phyloP scores from a whole-genome alignment of 2,888 invertebrate species.

The Podotricha telesiphe region DNA sequence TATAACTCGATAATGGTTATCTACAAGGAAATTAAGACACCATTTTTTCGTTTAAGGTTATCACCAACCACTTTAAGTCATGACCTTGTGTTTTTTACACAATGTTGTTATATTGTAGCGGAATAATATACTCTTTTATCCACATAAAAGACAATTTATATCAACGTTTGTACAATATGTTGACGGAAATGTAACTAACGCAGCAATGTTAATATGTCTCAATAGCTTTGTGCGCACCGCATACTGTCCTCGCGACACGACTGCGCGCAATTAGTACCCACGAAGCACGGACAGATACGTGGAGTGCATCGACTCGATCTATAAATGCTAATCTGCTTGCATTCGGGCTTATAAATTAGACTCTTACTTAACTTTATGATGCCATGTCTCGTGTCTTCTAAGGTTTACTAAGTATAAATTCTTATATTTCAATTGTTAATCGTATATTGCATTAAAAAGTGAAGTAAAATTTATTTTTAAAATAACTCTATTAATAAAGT shows the following conservation, averaged over 20 bases:
- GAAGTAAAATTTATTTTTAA: no score
- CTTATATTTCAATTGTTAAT: no score
- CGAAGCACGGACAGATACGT: constrained; percentile 31
- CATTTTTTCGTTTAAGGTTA: constrained; percentile 33
- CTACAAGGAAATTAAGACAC: constrained; percentile 31
- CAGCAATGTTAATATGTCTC: constrained; percentile 36
- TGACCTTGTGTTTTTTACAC: constrained; percentile 33
- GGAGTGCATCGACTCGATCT: constrained; percentile 27
- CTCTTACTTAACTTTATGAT: constrained; percentile 22
- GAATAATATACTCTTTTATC: constrained; percentile 12
- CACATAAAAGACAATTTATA: constrained; percentile 24
- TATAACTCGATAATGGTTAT: neutral
- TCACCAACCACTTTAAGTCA: constrained; percentile 26
- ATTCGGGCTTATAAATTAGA: constrained; percentile 12
- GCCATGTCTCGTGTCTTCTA: neutral
- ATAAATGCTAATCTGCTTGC: constrained; percentile 17
- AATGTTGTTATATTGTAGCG: constrained; percentile 14
- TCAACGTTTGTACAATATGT: constrained; percentile 32
- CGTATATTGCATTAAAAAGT: no score
- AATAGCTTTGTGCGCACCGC: constrained; percentile 36
- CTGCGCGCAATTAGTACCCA: constrained; percentile 31
- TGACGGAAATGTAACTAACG: constrained; percentile 40
- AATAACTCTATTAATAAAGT: no score
- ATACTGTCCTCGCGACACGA: constrained; percentile 28
- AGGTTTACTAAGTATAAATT: neutral